These are phyloP conservation scores for Lasioglossum pauxillum DNA, from an alignment of 2,888 invertebrate genomes.

Conservation along the genomic window DNA sequence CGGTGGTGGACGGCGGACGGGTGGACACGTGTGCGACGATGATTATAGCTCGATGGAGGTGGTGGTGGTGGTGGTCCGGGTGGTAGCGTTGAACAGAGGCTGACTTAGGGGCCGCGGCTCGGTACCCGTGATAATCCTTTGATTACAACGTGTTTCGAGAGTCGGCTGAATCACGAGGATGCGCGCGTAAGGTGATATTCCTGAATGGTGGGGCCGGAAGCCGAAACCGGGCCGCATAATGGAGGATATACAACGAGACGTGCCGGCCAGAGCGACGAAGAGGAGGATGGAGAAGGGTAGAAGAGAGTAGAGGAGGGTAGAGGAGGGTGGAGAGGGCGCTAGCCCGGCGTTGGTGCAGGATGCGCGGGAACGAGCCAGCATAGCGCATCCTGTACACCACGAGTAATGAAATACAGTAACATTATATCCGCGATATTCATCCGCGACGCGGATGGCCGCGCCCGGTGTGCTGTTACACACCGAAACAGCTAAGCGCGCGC, in stretches of 20 bases:
- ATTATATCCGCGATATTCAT: slow-evolving; percentile 81
- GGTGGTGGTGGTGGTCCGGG: slow-evolving; percentile 18
- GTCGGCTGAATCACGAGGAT: slow-evolving; percentile 69
- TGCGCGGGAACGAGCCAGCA: slow-evolving; percentile 71
- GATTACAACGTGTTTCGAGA: slow-evolving; percentile 69
- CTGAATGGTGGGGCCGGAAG: slow-evolving; percentile 78
- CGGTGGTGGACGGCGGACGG: too few relatives aligned
- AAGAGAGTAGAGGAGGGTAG: background rate
- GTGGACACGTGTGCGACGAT: slow-evolving; percentile 19
- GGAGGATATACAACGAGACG: slow-evolving; percentile 66
- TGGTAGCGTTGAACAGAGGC: slow-evolving; percentile 60
- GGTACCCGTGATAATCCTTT: slow-evolving; percentile 64
- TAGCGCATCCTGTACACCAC: slow-evolving; percentile 73
- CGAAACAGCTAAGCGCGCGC: slow-evolving; percentile 19
- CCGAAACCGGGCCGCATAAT: slow-evolving; percentile 73
- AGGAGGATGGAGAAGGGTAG: background rate
- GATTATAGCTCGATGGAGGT: slow-evolving; percentile 39
- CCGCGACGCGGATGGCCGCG: slow-evolving; percentile 68
- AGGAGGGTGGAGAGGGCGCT: background rate
- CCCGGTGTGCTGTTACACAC: slow-evolving; percentile 78
- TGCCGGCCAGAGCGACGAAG: background rate
- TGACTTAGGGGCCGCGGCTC: slow-evolving; percentile 46
- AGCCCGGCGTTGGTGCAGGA: slow-evolving; percentile 55
- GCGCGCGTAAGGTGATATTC: slow-evolving; percentile 78
- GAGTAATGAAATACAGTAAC: slow-evolving; percentile 83